These are phyloP conservation scores for Paraescarpia echinospica DNA, from an alignment of 1,140 invertebrate genomes.

Conservation along the genomic window DNA sequence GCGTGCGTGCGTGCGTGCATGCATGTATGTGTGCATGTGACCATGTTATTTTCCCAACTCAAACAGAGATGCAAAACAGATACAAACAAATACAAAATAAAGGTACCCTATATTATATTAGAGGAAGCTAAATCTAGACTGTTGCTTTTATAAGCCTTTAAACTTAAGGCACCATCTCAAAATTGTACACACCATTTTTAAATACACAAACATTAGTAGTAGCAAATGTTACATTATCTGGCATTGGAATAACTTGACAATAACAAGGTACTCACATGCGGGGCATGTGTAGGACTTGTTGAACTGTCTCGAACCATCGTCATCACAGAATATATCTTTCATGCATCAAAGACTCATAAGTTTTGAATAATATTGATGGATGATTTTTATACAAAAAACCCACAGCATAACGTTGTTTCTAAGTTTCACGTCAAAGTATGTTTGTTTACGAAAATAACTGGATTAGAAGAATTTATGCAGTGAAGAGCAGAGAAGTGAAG, in stretches of 20 bases:
- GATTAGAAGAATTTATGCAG: too few species aligned
- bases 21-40: background rate
- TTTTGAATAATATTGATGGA: background rate
- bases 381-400: background rate
- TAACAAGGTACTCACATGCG: background rate
- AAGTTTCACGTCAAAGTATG: background rate
- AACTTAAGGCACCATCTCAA: too few species aligned
- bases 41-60: background rate
- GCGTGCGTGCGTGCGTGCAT: too few species aligned
- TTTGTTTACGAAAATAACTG: too few species aligned
- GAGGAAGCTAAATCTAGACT: too few species aligned
- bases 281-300: conserved; percentile 2
- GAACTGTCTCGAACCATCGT: conserved; percentile 8
- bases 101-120: too few species aligned
- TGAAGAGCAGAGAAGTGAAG: too few species aligned
- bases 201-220: too few species aligned
- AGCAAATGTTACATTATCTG: background rate
- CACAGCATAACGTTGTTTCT: background rate
- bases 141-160: too few species aligned
- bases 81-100: too few species aligned
- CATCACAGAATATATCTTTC: conserved; percentile 22
- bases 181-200: too few species aligned
- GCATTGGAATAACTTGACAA: background rate
- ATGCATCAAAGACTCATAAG: background rate
- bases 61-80: too few species aligned